Percentiles rank a stretch among this genome's conserved stretches.
Evolutionary conservation across 2,888 invertebrate species (phyloP).

Genomic region (Torymus auratus): DNA sequence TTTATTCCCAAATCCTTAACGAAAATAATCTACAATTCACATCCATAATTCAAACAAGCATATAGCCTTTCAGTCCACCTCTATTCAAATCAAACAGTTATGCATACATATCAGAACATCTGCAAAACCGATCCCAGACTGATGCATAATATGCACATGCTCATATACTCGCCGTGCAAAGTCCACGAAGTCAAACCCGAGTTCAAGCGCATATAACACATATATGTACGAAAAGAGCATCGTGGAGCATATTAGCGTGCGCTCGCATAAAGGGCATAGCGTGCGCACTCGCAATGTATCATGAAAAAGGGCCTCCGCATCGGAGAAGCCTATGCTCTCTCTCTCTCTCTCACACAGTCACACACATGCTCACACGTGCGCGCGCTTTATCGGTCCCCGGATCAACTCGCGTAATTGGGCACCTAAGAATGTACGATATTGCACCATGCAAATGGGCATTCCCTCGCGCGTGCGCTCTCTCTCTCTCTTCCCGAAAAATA

Average conservation of each 20-base stretch:
- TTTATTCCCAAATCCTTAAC: too few species aligned
- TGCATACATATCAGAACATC: too few species aligned
- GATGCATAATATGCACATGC: too few species aligned
- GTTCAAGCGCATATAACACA: too few species aligned
- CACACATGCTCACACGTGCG: neutral
- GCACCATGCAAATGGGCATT: conserved; percentile 75
- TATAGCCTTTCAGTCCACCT: too few species aligned
- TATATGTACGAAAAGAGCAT: conserved; percentile 55
- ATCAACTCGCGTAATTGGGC: conserved; percentile 77
- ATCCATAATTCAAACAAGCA: too few species aligned
- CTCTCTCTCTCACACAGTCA: neutral
- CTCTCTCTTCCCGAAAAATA: conserved; percentile 47
- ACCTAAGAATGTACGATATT: conserved; percentile 76
- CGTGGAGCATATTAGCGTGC: conserved; percentile 11
- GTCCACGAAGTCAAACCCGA: too few species aligned
- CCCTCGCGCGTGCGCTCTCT: conserved; percentile 2
- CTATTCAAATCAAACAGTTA: too few species aligned
- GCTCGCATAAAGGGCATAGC: conserved; percentile 60
- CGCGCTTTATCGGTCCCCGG: conserved; percentile 64
- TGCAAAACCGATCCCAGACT: too few species aligned
- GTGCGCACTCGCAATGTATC: conserved; percentile 71
- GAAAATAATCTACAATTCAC: too few species aligned
- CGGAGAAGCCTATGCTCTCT: neutral
- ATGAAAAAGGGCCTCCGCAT: conserved; percentile 59
- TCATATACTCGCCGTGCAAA: too few species aligned